Conservation (phyloP, 2,113 vertebrate species). For the Typhlomys cinereus region DNA sequence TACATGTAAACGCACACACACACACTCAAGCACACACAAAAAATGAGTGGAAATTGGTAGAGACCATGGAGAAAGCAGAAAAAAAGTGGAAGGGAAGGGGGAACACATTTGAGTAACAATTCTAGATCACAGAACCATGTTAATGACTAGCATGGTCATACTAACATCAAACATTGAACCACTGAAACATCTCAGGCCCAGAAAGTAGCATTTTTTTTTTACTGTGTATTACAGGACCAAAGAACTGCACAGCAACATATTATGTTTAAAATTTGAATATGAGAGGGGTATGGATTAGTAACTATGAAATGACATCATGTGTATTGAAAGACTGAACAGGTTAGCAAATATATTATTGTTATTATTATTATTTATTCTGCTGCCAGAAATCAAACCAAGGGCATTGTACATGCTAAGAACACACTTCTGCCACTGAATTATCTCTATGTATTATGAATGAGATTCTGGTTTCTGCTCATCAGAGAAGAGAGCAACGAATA, state of each 20-base stretch:
- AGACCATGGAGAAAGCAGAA: neutral
- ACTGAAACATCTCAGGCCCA: too few species aligned
- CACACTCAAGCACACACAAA: too few species aligned
- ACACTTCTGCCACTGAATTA: neutral
- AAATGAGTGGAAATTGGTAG: neutral
- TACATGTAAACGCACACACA: too few species aligned
- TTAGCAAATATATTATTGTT: neutral
- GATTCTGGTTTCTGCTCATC: neutral
- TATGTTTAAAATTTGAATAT: neutral
- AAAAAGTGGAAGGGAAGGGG: too few species aligned
- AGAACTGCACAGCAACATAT: too few species aligned
- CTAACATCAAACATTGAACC: too few species aligned
- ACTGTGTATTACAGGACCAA: neutral
- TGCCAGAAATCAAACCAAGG: too few species aligned
- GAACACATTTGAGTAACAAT: neutral
- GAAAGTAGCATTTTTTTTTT: neutral
- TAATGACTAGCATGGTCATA: too few species aligned
- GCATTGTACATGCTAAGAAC: neutral
- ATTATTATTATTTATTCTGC: neutral
- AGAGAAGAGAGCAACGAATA: neutral
- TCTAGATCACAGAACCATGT: neutral
- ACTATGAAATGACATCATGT: neutral
- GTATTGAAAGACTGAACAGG: neutral
- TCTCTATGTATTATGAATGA: neutral
- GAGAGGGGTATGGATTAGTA: neutral